phyloP scores from a whole-genome alignment of 2,113 vertebrate species.

The Psittacus erithacus region DNA sequence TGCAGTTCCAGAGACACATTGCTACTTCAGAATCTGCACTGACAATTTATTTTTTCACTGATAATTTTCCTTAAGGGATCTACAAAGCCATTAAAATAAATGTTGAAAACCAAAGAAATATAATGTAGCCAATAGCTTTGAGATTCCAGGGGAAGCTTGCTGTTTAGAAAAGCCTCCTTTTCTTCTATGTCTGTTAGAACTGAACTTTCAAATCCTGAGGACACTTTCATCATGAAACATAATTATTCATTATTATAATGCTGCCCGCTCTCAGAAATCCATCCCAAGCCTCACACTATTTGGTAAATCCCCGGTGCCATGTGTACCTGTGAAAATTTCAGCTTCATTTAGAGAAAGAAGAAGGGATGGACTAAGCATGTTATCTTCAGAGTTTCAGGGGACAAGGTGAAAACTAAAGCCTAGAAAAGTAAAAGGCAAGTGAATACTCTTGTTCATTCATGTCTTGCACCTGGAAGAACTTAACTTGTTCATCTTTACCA shows the following conservation, averaged over 20 bases:
- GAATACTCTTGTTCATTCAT: neutral
- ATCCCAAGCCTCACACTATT: neutral
- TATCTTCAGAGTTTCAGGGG: neutral
- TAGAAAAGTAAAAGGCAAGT: neutral
- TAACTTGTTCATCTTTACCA: neutral
- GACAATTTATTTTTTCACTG: neutral
- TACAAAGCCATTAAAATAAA: neutral
- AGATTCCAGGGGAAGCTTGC: neutral
- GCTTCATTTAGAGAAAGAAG: neutral
- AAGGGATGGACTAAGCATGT: neutral
- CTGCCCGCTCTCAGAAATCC: neutral
- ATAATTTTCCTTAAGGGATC: neutral
- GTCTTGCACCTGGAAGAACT: neutral
- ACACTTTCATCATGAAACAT: neutral
- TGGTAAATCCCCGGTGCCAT: neutral
- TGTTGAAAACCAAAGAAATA: neutral
- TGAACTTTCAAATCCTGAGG: neutral
- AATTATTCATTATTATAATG: neutral
- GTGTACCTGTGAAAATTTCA: neutral
- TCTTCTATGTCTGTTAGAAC: neutral
- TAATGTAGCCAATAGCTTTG: neutral
- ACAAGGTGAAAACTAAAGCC: neutral
- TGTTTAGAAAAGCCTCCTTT: neutral
- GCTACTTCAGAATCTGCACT: neutral
- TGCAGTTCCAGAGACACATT: neutral